phyloP scores from a whole-genome alignment of 1,140 invertebrate species.

The Mylabris phalerata region DNA sequence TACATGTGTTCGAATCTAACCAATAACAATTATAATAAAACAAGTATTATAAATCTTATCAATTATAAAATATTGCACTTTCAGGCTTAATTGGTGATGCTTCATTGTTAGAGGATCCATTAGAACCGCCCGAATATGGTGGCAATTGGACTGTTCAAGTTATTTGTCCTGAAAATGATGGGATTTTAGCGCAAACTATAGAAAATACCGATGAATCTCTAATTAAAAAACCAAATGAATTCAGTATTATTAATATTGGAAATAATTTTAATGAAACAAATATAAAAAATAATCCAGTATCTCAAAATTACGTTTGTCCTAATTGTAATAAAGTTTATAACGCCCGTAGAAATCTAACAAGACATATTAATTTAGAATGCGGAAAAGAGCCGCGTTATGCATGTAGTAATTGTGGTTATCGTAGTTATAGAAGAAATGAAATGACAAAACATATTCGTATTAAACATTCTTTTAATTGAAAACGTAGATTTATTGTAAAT shows the following conservation, averaged over 20 bases:
- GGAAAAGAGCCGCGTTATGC: constrained; percentile 50
- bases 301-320: constrained; percentile 22
- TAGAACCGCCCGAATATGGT: background rate
- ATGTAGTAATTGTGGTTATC: constrained; percentile 40
- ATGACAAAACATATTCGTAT: constrained; percentile 47
- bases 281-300: background rate
- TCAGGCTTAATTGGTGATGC: constrained; percentile 12
- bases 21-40: background rate
- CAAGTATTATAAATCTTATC: background rate
- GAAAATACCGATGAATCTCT: too few relatives aligned
- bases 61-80: background rate
- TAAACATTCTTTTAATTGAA: constrained; percentile 40
- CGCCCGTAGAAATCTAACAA: constrained; percentile 45
- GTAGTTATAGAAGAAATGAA: constrained; percentile 31
- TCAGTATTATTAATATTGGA: background rate
- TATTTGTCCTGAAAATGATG: constrained; percentile 25
- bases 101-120: constrained; percentile 8
- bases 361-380: constrained; percentile 47
- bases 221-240: background rate
- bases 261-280: background rate
- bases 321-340: constrained; percentile 45
- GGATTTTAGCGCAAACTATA: too few relatives aligned
- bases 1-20: background rate
- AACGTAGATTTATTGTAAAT: too few relatives aligned
- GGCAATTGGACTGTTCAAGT: constrained; percentile 28